Conservation (phyloP, 2,888 invertebrate species). For the Thecocarcelia acutangulata region DNA sequence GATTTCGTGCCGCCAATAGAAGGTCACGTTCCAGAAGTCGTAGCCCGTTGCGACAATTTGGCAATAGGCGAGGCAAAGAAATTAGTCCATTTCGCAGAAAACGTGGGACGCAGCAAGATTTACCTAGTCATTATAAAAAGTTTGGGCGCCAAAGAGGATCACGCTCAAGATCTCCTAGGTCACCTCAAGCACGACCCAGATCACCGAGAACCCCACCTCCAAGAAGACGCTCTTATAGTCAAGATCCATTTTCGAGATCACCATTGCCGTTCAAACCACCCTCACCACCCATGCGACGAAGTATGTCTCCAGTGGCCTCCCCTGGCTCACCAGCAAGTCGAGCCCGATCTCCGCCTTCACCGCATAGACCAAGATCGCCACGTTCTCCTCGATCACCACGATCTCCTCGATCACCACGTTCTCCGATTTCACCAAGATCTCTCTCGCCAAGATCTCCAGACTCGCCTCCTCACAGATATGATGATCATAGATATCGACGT, state of each 20-base stretch:
- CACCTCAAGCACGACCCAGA: constrained; percentile 65
- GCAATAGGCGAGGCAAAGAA: constrained; percentile 68
- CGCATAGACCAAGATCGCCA: constrained; percentile 51
- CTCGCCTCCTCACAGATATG: constrained; percentile 60
- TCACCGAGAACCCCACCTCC: constrained; percentile 74
- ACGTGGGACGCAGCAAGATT: constrained; percentile 59
- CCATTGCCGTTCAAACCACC: constrained; percentile 79
- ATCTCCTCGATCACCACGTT: constrained; percentile 69
- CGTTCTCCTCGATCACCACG: constrained; percentile 70
- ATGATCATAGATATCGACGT: constrained; percentile 68
- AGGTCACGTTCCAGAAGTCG: constrained; percentile 73
- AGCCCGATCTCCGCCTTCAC: constrained; percentile 64
- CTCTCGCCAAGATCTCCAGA: constrained; percentile 68
- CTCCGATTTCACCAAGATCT: constrained; percentile 60
- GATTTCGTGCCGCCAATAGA: constrained; percentile 56
- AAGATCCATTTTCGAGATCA: constrained; percentile 77
- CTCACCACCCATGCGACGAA: constrained; percentile 79
- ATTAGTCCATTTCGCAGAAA: constrained; percentile 72
- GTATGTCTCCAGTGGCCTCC: constrained; percentile 71
- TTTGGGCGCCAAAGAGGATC: constrained; percentile 69
- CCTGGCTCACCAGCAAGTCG: constrained; percentile 43
- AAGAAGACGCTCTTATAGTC: constrained; percentile 75
- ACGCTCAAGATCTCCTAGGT: constrained; percentile 68
- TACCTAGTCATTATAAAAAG: constrained; percentile 71
- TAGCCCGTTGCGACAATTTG: constrained; percentile 71